Percentiles rank a stretch among this genome's conserved stretches.
Conservation (phyloP, 2,888 invertebrate species). For the Pristionchus mayeri region DNA sequence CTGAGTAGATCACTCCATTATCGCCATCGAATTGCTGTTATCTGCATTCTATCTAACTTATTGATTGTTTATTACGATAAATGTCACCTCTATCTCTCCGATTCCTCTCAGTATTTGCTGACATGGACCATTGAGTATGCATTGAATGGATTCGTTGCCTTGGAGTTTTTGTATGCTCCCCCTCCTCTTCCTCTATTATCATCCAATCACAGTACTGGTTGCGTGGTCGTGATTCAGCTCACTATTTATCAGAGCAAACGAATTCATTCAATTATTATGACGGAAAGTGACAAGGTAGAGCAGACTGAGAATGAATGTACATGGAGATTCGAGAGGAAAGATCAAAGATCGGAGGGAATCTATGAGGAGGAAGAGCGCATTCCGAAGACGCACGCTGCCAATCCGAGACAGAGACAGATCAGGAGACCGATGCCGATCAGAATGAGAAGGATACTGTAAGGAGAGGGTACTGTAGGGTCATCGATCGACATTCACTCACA, state of each 20-base stretch:
- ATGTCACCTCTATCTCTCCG: background rate
- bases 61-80: slow-evolving; percentile 1
- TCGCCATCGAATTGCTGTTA: background rate
- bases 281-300: slow-evolving; percentile 33
- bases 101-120: slow-evolving; percentile 24
- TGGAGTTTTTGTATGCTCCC: background rate
- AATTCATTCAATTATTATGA: slow-evolving; percentile 37
- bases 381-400: slow-evolving; percentile 62
- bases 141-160: slow-evolving; percentile 6
- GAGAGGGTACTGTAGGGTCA: background rate
- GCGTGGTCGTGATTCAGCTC: background rate
- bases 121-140: slow-evolving; percentile 7
- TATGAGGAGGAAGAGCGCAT: slow-evolving; percentile 23
- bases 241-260: slow-evolving; percentile 15
- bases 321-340: slow-evolving; percentile 13
- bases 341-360: slow-evolving; percentile 29
- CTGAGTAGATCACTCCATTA: background rate
- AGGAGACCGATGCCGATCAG: slow-evolving; percentile 62
- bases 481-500: slow-evolving; percentile 62
- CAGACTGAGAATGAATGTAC: background rate
- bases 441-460: slow-evolving; percentile 62
- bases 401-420: slow-evolving; percentile 62
- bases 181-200: slow-evolving; percentile 25
- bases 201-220: slow-evolving; percentile 34
- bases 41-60: slow-evolving; percentile 7